Base-by-base conservation (phyloP, 2,888 invertebrate genomes). In the Leptinotarsa tumamoca region DNA sequence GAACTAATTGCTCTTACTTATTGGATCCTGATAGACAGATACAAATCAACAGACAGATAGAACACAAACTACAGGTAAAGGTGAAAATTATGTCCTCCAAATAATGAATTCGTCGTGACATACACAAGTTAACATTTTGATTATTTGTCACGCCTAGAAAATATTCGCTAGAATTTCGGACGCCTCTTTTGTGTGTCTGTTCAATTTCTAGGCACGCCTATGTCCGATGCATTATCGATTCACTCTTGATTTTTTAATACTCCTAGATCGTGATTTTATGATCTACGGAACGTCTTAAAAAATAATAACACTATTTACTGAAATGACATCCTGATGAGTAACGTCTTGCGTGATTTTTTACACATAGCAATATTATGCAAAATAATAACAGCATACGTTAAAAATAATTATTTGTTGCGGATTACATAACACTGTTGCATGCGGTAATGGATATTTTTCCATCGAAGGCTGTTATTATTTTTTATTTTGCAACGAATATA, bases 401-500 rank as follows among this genome's bases (percentile, higher is more conserved):
- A 75, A 78, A 73, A 75, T 75, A 75, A 78, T 71, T 66, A 73
- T 76, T 73, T 73, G 70, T 54, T 61, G 68, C 68, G 69, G 68
- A 73, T 78, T 78, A 71, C 73, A 52, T 75, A 78, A 75, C 49
- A 49, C 52, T n/a, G 71, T 78, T 75, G 73, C 73, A 68, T 73
- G 75, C 43, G 49, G 67, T 71, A 75, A 70, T 70, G 43, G 67
- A 18, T 74, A 67, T 72, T 77, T 77, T 74, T 77, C 70, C 43
- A 56, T 50, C 58, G 49, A 23, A 72, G 68, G 66, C 68, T 72
- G 72, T 56, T 69, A 77, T 74, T 73, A 77, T 54, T 54, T 68
- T 74, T 72, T 72, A 74, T 74, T 70, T 69, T 76, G 73, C 73
- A 76, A 73, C 63, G 68, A 72, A 69, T 75, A 72, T 75, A 72